Evolutionary conservation across 1,140 invertebrate species (phyloP), one percentile per base, ranked within the genome.

Genomic region (Theocolax elegans): DNA sequence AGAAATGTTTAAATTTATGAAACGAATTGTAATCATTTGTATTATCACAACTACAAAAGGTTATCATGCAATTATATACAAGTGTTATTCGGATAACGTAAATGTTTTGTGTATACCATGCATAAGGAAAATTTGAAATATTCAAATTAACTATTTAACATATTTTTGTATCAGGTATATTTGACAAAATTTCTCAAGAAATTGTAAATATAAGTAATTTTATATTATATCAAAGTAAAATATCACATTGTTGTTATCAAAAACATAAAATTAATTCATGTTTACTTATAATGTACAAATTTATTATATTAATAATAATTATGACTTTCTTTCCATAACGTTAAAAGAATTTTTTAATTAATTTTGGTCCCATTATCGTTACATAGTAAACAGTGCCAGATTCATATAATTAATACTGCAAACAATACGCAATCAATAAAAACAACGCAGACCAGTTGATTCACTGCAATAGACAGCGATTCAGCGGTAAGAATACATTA

Each of bases 211-310:
- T 69, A 69, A 62, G 35, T 35, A 53, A 44, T 60, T 68, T 62
- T 62, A 46, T 69, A 63, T 29, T 62, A 62, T 54, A 69, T 53
- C 31, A 62, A 62, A 62, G 53, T 44, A 68, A 68, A 62, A 62
- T 62, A 69, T 69, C 67, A 69, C 67, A 69, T 62, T 54, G 3
- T 51, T 12, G 42, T 62, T 63, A 69, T 69, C 48, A 69, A 69
- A 62, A 63, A 53, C 17, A 69, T 63, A 62, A 62, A 69, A 69
- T 64, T 54, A 69, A 42, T 69, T 60, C 63, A 21, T 66, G 51
- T 19, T 40, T 59, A 60, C 40, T 60, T 42, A 68, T 42, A 60
- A 68, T 68, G 27, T 59, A 68, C 66, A 68, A 17, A 58, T 49
- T 49, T 38, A 19, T 46, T 68, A 40, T 9, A 40, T 21, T 17